Percentiles rank a stretch among this genome's conserved stretches.
These are phyloP conservation scores for Centropus unirufus DNA, from an alignment of 2,113 vertebrate species.

Conservation along the genomic window DNA sequence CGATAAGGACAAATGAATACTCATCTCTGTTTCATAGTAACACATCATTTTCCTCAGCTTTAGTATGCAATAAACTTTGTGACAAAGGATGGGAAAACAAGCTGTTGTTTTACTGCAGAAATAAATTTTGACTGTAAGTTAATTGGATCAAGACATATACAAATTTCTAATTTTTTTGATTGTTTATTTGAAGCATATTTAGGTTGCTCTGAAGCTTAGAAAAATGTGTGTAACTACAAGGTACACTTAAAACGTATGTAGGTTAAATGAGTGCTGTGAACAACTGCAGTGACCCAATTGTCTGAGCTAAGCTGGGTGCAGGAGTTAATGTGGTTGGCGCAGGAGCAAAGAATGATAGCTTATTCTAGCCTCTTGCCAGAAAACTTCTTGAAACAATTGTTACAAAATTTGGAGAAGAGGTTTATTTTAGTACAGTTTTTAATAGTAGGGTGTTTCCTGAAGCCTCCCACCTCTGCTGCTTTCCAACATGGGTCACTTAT, in stretches of 20 bases:
- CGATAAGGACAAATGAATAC: not conserved
- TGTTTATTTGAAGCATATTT: not conserved
- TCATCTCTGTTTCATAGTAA: not conserved
- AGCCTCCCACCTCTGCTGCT: not conserved
- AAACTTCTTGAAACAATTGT: not conserved
- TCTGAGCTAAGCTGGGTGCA: not conserved
- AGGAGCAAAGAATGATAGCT: not conserved
- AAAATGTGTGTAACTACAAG: not conserved
- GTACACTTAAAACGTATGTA: not conserved
- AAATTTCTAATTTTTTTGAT: conserved; percentile 1
- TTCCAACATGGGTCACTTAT: not conserved
- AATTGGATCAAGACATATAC: not conserved
- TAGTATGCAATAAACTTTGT: not conserved
- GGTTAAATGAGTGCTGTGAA: not conserved
- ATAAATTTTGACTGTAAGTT: not conserved
- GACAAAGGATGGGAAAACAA: not conserved
- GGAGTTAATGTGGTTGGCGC: not conserved
- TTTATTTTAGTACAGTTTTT: not conserved
- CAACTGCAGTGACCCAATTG: not conserved
- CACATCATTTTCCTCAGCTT: not conserved
- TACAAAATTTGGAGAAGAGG: not conserved
- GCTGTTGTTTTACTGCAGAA: not conserved
- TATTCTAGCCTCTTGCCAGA: not conserved
- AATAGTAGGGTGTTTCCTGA: not conserved
- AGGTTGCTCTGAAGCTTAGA: not conserved